Evolutionary conservation across 2,797 vertebrate genomes (phyloP).

Genomic region (Molossus alvarezi): DNA sequence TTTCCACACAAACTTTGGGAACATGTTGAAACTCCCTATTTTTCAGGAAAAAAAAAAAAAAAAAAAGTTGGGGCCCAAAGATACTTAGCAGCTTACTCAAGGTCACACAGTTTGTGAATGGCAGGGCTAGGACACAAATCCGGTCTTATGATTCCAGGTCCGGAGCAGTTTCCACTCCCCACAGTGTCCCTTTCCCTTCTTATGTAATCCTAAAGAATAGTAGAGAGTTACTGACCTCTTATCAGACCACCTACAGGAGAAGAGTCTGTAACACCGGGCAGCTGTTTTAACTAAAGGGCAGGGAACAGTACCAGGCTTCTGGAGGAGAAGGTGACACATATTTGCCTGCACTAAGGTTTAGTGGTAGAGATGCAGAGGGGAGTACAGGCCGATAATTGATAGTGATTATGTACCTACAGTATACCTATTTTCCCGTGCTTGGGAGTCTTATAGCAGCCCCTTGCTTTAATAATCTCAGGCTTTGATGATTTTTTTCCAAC

Average conservation of each 20-base stretch:
- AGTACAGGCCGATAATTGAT: background rate
- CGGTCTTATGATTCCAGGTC: slow-evolving; percentile 40
- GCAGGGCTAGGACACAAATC: background rate
- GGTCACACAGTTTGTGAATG: slow-evolving; percentile 58
- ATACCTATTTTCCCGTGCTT: background rate
- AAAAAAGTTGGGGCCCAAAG: slow-evolving; percentile 16
- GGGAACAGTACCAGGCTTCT: background rate
- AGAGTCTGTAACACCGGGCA: background rate
- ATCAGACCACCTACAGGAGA: slow-evolving; percentile 29
- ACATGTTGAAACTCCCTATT: slow-evolving; percentile 28
- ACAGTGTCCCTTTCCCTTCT: slow-evolving; percentile 60
- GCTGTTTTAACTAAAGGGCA: slow-evolving; percentile 15
- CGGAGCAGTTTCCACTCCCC: slow-evolving; percentile 7
- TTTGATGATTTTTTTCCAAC: slow-evolving; percentile 51
- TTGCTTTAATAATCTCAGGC: slow-evolving; percentile 36
- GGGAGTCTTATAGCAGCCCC: background rate
- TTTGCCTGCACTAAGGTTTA: background rate
- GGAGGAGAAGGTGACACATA: background rate
- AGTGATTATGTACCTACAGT: background rate
- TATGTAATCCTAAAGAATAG: slow-evolving; percentile 70
- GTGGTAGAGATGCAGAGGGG: background rate
- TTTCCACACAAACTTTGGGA: background rate
- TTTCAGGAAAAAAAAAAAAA: background rate
- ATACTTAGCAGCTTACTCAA: slow-evolving; percentile 40
- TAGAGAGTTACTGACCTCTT: slow-evolving; percentile 68